phyloP scores from a whole-genome alignment of 2,888 invertebrate species.

The Lasius platythorax region DNA sequence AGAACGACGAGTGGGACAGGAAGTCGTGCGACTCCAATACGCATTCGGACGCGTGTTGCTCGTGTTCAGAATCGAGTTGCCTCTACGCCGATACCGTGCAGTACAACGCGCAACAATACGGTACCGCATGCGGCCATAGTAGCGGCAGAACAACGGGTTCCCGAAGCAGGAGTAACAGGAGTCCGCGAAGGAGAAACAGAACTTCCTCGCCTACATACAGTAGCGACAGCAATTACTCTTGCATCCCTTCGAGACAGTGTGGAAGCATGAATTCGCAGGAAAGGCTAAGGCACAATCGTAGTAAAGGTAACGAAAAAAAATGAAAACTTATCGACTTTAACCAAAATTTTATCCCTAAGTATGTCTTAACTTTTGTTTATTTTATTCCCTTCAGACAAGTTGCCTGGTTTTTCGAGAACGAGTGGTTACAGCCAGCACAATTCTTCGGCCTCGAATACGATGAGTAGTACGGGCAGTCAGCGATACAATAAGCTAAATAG shows the following conservation, averaged over 20 bases:
- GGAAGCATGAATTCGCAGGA: conserved; percentile 83
- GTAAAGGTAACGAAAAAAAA: conserved; percentile 79
- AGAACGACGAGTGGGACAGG: conserved; percentile 85
- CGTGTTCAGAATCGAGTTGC: conserved; percentile 85
- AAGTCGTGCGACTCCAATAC: conserved; percentile 85
- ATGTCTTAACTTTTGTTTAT: neutral
- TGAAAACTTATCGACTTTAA: neutral
- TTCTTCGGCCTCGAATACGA: conserved; percentile 83
- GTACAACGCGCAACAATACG: conserved; percentile 80
- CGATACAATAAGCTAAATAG: conserved; percentile 84
- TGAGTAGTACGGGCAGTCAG: conserved; percentile 84
- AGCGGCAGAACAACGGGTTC: conserved; percentile 75
- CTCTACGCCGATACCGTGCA: conserved; percentile 84
- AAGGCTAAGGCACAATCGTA: conserved; percentile 83
- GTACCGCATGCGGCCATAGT: conserved; percentile 69
- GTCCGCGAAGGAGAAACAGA: conserved; percentile 82
- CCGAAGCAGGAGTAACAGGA: conserved; percentile 81
- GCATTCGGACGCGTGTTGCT: conserved; percentile 84
- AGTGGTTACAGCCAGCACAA: conserved; percentile 82
- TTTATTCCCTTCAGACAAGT: conserved; percentile 79
- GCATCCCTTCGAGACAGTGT: conserved; percentile 83
- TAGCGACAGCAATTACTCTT: conserved; percentile 85
- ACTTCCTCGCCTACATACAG: conserved; percentile 83
- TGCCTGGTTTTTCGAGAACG: conserved; percentile 83
- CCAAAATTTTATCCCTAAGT: neutral